These are phyloP conservation scores for Sebastes vulpes DNA, from an alignment of 2,797 vertebrate genomes.

Conservation along the genomic window DNA sequence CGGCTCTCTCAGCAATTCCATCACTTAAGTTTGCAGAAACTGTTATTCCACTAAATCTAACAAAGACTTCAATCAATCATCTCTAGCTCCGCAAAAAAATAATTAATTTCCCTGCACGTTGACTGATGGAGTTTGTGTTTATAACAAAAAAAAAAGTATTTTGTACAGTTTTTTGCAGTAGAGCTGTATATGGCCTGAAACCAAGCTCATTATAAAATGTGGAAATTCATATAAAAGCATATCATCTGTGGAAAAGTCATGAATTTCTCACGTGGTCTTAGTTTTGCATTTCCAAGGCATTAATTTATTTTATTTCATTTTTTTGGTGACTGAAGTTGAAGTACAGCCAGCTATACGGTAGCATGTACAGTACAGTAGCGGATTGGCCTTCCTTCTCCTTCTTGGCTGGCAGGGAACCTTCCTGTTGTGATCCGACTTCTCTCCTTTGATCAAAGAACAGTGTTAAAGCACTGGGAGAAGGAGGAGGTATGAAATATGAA, in stretches of 20 bases:
- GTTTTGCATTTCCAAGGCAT: constrained; percentile 44
- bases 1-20: constrained; percentile 71
- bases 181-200: constrained; percentile 17
- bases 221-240: constrained; percentile 38
- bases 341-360: constrained; percentile 46
- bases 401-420: constrained; percentile 85
- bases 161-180: constrained; percentile 43
- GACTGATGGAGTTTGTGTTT: constrained; percentile 62
- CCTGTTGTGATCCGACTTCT: constrained; percentile 85
- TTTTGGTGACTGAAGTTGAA: constrained; percentile 37
- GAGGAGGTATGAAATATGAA: constrained; percentile 88
- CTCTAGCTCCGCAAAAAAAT: constrained; percentile 39
- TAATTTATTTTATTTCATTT: constrained; percentile 28
- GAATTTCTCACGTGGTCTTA: constrained; percentile 34
- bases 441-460: constrained; percentile 87
- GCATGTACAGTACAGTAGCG: constrained; percentile 59
- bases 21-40: constrained; percentile 74
- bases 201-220: constrained; percentile 28
- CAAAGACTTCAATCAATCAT: constrained; percentile 77
- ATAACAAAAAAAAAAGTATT: constrained; percentile 39
- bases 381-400: constrained; percentile 75
- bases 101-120: constrained; percentile 40
- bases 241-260: constrained; percentile 41
- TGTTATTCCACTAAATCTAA: constrained; percentile 71
- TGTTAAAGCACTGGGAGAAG: constrained; percentile 86